Percentiles rank a stretch among this genome's conserved stretches.
phyloP scores from a whole-genome alignment of 2,113 vertebrate genomes.

The Rousettus leschenaultii region DNA sequence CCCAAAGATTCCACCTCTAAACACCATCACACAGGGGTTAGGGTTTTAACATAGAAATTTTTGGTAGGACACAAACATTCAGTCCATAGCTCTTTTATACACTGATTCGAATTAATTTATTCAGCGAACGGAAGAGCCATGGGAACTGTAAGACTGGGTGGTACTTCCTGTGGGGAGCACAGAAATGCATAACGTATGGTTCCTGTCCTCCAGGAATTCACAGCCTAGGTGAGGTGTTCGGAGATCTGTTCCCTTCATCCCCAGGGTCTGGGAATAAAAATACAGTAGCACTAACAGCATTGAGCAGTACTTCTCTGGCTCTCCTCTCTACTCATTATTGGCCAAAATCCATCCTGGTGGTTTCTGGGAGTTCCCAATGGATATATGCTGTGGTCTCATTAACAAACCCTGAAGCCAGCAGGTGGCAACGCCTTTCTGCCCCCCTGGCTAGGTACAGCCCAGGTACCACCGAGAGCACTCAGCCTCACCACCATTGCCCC shows the following conservation, averaged over 20 bases:
- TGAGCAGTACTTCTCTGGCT: background rate
- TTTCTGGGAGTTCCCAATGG: background rate
- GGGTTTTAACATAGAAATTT: background rate
- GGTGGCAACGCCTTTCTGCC: background rate
- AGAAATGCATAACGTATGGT: background rate
- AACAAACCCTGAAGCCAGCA: background rate
- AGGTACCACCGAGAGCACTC: background rate
- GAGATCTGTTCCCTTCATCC: background rate
- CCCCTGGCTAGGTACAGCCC: background rate
- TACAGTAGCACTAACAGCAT: background rate
- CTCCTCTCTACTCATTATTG: too few relatives aligned
- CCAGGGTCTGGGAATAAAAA: background rate
- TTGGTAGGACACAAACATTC: background rate
- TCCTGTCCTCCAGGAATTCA: background rate
- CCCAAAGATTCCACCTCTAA: background rate
- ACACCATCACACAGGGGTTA: background rate
- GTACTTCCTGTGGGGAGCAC: background rate
- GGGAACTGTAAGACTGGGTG: background rate
- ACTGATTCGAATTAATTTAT: background rate
- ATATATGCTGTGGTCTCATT: background rate
- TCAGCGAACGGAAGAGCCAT: background rate
- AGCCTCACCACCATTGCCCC: background rate
- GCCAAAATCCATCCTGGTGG: background rate
- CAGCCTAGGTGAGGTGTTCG: too few relatives aligned
- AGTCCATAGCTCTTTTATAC: background rate